phyloP scores from a whole-genome alignment of 2,888 invertebrate species.

The Neria commutata region DNA sequence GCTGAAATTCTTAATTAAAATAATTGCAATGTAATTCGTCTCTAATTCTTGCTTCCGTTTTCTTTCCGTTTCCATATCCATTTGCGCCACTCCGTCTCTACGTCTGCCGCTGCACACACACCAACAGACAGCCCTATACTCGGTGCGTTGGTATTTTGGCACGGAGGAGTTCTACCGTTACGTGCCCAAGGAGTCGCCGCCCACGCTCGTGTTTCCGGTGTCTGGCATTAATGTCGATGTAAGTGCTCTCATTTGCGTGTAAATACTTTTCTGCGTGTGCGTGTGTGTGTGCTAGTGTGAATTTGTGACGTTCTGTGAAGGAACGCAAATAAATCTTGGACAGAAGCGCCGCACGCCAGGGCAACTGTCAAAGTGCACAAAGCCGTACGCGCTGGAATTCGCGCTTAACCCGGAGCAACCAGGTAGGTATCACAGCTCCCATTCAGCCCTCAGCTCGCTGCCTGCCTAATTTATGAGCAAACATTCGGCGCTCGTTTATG shows the following conservation, averaged over 20 bases:
- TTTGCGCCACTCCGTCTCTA: too few species aligned
- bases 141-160: slow-evolving; percentile 71
- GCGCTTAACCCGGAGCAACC: too few species aligned
- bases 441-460: too few species aligned
- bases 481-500: too few species aligned
- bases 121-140: slow-evolving; percentile 66
- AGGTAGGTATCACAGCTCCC: too few species aligned
- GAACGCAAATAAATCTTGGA: not conserved
- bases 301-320: not conserved
- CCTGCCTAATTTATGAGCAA: too few species aligned
- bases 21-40: slow-evolving; percentile 42
- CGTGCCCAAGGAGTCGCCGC: slow-evolving; percentile 67
- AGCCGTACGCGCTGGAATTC: too few species aligned
- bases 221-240: slow-evolving; percentile 69
- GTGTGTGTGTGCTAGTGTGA: slow-evolving; percentile 1
- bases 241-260: slow-evolving; percentile 53
- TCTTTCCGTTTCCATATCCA: slow-evolving; percentile 30
- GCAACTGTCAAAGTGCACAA: too few species aligned
- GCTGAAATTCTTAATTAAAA: slow-evolving; percentile 33
- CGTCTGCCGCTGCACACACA: not conserved
- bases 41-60: slow-evolving; percentile 39
- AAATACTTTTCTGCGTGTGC: not conserved
- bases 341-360: not conserved
- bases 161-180: slow-evolving; percentile 69
- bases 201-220: slow-evolving; percentile 65